Evolutionary conservation across 2,888 invertebrate species (phyloP).

Genomic region (Oligia latruncula): DNA sequence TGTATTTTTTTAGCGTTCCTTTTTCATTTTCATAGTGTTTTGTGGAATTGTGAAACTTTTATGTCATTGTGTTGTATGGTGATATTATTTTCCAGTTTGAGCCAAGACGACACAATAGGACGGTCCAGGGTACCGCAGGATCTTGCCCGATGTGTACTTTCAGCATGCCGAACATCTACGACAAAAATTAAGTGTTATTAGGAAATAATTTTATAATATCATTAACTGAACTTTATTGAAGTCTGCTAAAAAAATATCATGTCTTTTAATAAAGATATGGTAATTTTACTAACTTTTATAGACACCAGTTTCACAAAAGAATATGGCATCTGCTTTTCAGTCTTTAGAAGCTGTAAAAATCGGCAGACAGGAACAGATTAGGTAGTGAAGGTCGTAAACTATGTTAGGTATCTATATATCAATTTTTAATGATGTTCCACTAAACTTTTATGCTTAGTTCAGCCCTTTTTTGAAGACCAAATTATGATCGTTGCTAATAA

Average conservation of each 20-base stretch:
- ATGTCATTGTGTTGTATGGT: neutral
- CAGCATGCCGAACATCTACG: slow-evolving; percentile 86
- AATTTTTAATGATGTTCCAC: neutral
- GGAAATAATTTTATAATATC: neutral
- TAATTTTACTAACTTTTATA: neutral
- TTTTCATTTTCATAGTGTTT: neutral
- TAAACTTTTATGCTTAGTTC: slow-evolving; percentile 13
- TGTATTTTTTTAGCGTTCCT: neutral
- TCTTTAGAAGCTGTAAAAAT: slow-evolving; percentile 28
- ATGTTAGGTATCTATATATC: neutral
- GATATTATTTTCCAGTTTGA: neutral
- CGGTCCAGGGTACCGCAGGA: slow-evolving; percentile 85
- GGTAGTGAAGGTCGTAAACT: slow-evolving; percentile 29
- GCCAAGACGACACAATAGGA: slow-evolving; percentile 62
- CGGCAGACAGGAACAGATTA: slow-evolving; percentile 33
- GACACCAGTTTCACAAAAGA: neutral
- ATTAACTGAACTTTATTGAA: no score
- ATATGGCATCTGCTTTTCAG: slow-evolving; percentile 15
- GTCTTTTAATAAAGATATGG: no score
- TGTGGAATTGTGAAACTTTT: neutral
- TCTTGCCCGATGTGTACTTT: slow-evolving; percentile 83
- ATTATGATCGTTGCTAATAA: neutral
- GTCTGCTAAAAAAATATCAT: no score
- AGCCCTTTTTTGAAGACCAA: neutral
- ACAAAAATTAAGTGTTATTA: slow-evolving; percentile 24